Evolutionary conservation across 2,113 vertebrate genomes (phyloP).

Genomic region (Lagenorhynchus albirostris): DNA sequence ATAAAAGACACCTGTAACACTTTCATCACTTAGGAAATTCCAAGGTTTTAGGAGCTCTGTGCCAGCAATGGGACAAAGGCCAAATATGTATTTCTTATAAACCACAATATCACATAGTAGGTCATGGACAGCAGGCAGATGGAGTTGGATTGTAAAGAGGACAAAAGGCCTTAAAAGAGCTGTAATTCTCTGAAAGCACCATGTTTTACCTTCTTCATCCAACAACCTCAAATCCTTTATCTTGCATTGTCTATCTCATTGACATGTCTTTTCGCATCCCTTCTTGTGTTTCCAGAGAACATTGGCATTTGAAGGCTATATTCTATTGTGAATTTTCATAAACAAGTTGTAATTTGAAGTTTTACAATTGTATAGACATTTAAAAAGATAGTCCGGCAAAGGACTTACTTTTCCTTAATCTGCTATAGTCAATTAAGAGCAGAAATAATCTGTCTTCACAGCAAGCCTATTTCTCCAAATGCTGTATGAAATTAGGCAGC

Average conservation of each 20-base stretch:
- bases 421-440: background rate
- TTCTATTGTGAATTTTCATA: constrained; percentile 9
- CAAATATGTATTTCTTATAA: no score
- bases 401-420: background rate
- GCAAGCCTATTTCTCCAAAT: constrained; percentile 60
- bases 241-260: background rate
- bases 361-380: background rate
- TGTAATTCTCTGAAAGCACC: background rate
- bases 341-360: constrained; percentile 24
- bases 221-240: background rate
- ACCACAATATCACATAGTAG: background rate
- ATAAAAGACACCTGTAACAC: no score
- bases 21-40: no score
- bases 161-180: background rate
- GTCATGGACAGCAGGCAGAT: background rate
- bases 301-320: background rate
- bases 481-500: constrained; percentile 57
- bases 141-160: background rate
- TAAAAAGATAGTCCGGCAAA: background rate
- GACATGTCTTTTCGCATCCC: background rate
- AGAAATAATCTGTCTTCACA: constrained; percentile 43
- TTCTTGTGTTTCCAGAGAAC: background rate
- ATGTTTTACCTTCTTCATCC: background rate
- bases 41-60: no score
- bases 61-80: no score